These are phyloP conservation scores for Sarcophaga variegata DNA, from an alignment of 2,888 invertebrate genomes.

Conservation along the genomic window DNA sequence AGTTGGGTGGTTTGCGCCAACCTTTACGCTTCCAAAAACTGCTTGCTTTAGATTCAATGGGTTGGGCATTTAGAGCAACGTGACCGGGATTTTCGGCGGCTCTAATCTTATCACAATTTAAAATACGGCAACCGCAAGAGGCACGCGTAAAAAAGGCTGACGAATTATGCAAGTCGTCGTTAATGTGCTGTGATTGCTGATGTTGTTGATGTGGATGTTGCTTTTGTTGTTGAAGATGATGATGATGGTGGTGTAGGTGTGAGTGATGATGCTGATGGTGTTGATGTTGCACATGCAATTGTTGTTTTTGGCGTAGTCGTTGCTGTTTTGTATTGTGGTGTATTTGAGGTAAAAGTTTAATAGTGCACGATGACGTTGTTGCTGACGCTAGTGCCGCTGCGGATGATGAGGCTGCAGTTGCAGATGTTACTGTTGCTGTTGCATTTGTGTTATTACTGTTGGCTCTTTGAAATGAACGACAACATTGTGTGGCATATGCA, in stretches of 20 bases:
- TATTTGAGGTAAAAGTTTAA: constrained; percentile 12
- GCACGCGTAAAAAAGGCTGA: not conserved
- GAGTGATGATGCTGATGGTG: no score
- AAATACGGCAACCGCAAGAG: no score
- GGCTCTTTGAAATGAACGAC: constrained; percentile 79
- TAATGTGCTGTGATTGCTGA: not conserved
- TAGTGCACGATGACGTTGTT: constrained; percentile 52
- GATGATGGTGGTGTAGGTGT: no score
- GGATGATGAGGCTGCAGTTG: no score
- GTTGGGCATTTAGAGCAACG: constrained; percentile 34
- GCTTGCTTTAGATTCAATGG: constrained; percentile 80
- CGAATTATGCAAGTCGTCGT: constrained; percentile 61
- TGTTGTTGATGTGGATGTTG: not conserved
- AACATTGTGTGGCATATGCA: constrained; percentile 77
- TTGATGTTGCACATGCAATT: not conserved
- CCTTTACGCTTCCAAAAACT: constrained; percentile 89
- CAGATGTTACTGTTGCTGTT: no score
- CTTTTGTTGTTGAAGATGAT: not conserved
- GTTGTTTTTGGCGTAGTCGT: no score
- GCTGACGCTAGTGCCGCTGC: not conserved
- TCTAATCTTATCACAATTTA: no score
- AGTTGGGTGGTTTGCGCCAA: constrained; percentile 90
- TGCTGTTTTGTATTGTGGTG: constrained; percentile 62
- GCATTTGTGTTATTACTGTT: constrained; percentile 37
- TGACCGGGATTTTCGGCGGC: no score